phyloP scores from a whole-genome alignment of 1,140 invertebrate genomes.

The Philaenus spumarius region DNA sequence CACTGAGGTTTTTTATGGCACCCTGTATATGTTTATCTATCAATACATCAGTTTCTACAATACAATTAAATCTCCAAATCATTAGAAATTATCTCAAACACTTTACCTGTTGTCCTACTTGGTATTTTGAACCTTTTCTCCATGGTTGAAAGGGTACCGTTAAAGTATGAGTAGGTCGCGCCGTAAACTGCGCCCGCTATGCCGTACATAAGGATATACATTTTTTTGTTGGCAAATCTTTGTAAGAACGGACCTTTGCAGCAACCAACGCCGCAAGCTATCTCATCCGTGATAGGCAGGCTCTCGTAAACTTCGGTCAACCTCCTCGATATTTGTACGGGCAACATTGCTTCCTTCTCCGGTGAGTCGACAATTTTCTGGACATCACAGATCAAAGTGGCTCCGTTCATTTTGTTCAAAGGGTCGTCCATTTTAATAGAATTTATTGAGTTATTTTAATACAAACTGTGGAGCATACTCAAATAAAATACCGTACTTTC shows the following conservation, averaged over 20 bases:
- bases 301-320: conserved; percentile 2
- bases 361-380: no score
- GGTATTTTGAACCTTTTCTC: conserved; percentile 77
- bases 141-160: conserved; percentile 69
- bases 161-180: conserved; percentile 70
- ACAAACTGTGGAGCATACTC: no score
- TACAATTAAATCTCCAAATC: no score
- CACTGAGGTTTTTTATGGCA: no score
- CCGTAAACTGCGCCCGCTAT: conserved; percentile 63
- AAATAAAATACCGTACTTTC: no score
- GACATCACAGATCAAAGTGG: no score
- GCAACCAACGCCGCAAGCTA: conserved; percentile 54
- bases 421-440: no score
- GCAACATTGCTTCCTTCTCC: neutral
- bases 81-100: neutral
- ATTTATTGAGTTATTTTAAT: no score
- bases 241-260: conserved; percentile 50
- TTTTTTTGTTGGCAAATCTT: conserved; percentile 68
- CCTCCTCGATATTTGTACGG: neutral
- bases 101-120: conserved; percentile 60
- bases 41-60: no score
- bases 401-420: no score
- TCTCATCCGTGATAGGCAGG: conserved; percentile 51
- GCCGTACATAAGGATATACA: conserved; percentile 64
- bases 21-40: no score